These are phyloP conservation scores for human (Homo sapiens) DNA, from an alignment of 2,113 vertebrate species.

Conservation along the genomic window GRCh38 chrX:31517001-31517500, in stretches of 20 bases:
- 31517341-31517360: not conserved
- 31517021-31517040: slow-evolving; percentile 17
- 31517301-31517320: not conserved
- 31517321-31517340: not conserved
- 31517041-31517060: not conserved
- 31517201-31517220: slow-evolving; percentile 26
- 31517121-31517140: not conserved
- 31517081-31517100: not conserved
- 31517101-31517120: not conserved
- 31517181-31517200: not conserved
- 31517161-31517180: not conserved
- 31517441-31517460: not conserved
- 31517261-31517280: not conserved
- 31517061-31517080: not conserved
- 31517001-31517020: not conserved
- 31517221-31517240: not conserved
- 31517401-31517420: not conserved
- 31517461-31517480: not conserved
- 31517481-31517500: not conserved
- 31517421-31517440: not conserved
- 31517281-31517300: not conserved
- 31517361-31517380: not conserved
- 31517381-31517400: not conserved
- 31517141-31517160: not conserved
- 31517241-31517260: not conserved